These are phyloP conservation scores for Lypha dubia DNA, from an alignment of 2,888 invertebrate genomes.

Conservation along the genomic window DNA sequence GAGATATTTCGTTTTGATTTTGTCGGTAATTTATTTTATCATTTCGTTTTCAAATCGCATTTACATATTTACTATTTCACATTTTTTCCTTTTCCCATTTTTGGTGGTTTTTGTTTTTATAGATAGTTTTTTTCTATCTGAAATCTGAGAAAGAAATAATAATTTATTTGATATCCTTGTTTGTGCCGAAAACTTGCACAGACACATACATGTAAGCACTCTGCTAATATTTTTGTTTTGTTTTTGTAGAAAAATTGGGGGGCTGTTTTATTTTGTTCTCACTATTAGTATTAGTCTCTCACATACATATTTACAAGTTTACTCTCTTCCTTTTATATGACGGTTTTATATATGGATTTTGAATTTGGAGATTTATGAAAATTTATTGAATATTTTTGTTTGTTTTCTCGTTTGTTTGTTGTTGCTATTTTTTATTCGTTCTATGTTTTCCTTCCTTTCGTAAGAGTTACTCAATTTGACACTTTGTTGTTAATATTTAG, in stretches of 20 bases:
- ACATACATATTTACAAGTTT: background rate
- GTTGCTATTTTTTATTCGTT: conserved; percentile 43
- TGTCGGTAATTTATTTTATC: conserved; percentile 20
- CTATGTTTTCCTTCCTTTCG: conserved; percentile 40
- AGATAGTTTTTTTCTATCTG: conserved; percentile 48
- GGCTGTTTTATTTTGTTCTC: conserved; percentile 40
- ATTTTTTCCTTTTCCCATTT: conserved; percentile 38
- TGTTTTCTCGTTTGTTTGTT: conserved; percentile 26
- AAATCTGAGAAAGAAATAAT: conserved; percentile 49
- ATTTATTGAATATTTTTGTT: conserved; percentile 59
- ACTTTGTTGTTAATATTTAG: conserved; percentile 54
- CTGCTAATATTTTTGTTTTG: conserved; percentile 42
- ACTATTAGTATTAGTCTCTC: background rate
- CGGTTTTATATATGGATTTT: background rate
- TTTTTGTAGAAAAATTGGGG: conserved; percentile 37
- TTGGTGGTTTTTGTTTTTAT: conserved; percentile 66
- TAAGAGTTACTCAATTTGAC: conserved; percentile 53
- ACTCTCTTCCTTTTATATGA: conserved; percentile 18
- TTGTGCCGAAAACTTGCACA: conserved; percentile 36
- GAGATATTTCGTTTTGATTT: conserved; percentile 30
- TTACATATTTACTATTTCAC: conserved; percentile 41
- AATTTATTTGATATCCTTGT: conserved; percentile 54
- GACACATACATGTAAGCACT: conserved; percentile 4
- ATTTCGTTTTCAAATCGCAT: conserved; percentile 50
- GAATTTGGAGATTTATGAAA: conserved; percentile 44